A percentile compares a stretch with the other conserved stretches of the same genome.
These are phyloP conservation scores for Synergus itoensis DNA, from an alignment of 2,888 invertebrate species.

Conservation along the genomic window DNA sequence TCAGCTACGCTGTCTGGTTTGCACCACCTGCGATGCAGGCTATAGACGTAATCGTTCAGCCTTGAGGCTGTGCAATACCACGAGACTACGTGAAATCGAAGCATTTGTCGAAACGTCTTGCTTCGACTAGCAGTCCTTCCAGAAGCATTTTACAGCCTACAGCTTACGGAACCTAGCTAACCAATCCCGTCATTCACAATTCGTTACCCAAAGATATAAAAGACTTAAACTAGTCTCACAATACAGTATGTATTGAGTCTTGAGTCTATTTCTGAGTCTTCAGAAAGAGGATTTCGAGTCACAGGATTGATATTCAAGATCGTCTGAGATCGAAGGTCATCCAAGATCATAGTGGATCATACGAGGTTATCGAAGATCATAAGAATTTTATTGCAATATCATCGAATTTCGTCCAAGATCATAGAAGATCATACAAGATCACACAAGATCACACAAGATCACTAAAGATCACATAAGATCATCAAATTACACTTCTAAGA, in stretches of 20 bases:
- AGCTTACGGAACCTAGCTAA: neutral
- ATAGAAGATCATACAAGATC: too few species aligned
- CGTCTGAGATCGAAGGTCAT: neutral
- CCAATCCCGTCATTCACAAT: constrained; percentile 43
- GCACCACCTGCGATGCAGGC: neutral
- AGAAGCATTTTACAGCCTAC: constrained; percentile 53
- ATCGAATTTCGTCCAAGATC: too few species aligned
- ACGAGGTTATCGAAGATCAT: too few species aligned
- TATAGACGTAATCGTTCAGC: neutral
- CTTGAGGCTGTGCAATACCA: constrained; percentile 32
- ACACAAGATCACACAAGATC: too few species aligned
- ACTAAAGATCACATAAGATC: too few species aligned
- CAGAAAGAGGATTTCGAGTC: neutral
- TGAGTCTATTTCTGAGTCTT: neutral
- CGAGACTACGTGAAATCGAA: constrained; percentile 62
- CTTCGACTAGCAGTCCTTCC: constrained; percentile 54
- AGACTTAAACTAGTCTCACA: constrained; percentile 59
- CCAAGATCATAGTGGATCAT: too few species aligned
- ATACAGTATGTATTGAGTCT: neutral
- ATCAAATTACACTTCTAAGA: too few species aligned
- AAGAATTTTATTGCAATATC: too few species aligned
- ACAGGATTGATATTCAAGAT: neutral
- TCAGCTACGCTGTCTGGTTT: constrained; percentile 8
- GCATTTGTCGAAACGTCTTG: constrained; percentile 57
- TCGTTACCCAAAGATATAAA: constrained; percentile 66